Percentiles rank a stretch among this genome's conserved stretches.
Conservation (phyloP, 2,113 vertebrate species). For the Eleginops maclovinus region DNA sequence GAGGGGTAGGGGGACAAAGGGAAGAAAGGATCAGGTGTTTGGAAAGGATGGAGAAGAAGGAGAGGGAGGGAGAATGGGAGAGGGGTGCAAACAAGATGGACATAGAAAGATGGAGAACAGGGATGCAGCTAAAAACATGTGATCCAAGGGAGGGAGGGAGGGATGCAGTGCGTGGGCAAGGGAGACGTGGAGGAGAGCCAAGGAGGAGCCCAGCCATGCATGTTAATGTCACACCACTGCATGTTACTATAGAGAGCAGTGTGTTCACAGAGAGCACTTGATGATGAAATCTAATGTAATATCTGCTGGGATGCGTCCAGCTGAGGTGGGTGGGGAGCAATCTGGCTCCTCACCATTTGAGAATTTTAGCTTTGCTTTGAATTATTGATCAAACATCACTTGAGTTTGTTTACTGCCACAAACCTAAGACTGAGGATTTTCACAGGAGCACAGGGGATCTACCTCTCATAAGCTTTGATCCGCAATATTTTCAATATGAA, state of each 20-base stretch:
- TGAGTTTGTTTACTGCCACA: slow-evolving; percentile 61
- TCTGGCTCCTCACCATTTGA: slow-evolving; percentile 53
- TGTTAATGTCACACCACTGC: slow-evolving; percentile 54
- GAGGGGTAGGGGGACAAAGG: not conserved
- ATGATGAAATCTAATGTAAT: slow-evolving; percentile 76
- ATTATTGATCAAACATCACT: slow-evolving; percentile 76
- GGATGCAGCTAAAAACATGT: slow-evolving; percentile 33
- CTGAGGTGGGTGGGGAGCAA: slow-evolving; percentile 63
- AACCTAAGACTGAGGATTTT: slow-evolving; percentile 27
- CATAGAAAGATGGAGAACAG: slow-evolving; percentile 22
- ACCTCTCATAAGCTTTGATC: slow-evolving; percentile 15
- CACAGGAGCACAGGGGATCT: not conserved
- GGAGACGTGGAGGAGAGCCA: slow-evolving; percentile 34
- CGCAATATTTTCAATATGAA: slow-evolving; percentile 14
- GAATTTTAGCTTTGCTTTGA: slow-evolving; percentile 57
- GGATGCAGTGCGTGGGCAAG: slow-evolving; percentile 44
- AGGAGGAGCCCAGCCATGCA: slow-evolving; percentile 50
- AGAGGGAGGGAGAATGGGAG: not conserved
- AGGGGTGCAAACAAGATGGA: slow-evolving; percentile 33
- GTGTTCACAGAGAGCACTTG: not conserved
- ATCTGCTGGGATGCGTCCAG: slow-evolving; percentile 62
- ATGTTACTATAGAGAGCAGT: slow-evolving; percentile 25
- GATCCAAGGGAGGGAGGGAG: slow-evolving; percentile 11
- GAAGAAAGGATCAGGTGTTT: not conserved
- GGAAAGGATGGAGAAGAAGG: not conserved